Conservation (phyloP, 1,140 invertebrate species). For the Pararge aegeria region DNA sequence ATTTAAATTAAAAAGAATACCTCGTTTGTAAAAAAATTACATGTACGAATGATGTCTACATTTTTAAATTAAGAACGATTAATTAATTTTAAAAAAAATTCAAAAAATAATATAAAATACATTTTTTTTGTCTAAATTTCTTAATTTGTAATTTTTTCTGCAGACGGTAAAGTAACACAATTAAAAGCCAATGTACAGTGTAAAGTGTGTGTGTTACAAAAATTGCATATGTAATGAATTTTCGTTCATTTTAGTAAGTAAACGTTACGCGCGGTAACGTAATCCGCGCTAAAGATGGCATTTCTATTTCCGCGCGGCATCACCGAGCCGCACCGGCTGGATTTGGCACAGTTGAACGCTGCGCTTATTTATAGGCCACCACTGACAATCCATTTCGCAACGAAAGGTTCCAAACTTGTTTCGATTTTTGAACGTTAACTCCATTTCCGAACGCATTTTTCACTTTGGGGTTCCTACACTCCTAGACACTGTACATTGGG, state of each 20-base stretch:
- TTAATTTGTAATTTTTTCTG: neutral
- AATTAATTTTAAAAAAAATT: too few relatives aligned
- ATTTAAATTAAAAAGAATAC: too few relatives aligned
- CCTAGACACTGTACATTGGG: slow-evolving; percentile 45
- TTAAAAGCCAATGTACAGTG: slow-evolving; percentile 50
- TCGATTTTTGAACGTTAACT: neutral
- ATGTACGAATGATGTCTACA: too few relatives aligned
- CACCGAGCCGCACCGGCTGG: slow-evolving; percentile 42
- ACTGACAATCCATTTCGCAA: slow-evolving; percentile 30
- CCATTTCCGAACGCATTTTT: slow-evolving; percentile 39
- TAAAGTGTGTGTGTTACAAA: slow-evolving; percentile 46
- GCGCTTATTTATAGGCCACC: slow-evolving; percentile 56
- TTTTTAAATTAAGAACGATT: too few relatives aligned
- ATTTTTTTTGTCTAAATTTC: too few relatives aligned
- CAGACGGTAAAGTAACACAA: neutral
- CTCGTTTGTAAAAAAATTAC: too few relatives aligned
- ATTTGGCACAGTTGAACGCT: slow-evolving; percentile 54
- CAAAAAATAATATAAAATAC: too few relatives aligned
- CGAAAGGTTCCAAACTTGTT: slow-evolving; percentile 16
- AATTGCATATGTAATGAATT: slow-evolving; percentile 6
- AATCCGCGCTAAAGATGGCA: slow-evolving; percentile 67
- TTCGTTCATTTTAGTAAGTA: slow-evolving; percentile 7
- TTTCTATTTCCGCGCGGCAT: slow-evolving; percentile 56
- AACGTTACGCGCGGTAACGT: slow-evolving; percentile 48
- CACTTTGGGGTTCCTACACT: neutral